phyloP scores from a whole-genome alignment of 2,113 vertebrate species.

The Lophochroa leadbeateri region DNA sequence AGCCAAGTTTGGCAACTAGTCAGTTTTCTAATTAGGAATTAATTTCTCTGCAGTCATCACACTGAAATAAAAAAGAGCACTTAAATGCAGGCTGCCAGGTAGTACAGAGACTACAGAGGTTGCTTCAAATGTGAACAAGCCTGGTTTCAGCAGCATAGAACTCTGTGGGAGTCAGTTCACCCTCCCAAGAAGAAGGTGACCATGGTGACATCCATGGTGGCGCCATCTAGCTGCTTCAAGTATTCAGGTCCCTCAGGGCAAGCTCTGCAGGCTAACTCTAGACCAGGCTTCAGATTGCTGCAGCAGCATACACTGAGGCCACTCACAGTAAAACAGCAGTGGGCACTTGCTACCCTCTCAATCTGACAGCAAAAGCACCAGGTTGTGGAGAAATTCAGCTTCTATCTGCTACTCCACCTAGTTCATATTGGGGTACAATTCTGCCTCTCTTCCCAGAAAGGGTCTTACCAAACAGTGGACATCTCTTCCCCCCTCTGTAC shows the following conservation, averaged over 20 bases:
- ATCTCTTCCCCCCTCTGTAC: neutral
- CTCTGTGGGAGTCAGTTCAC: neutral
- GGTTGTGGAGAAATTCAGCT: neutral
- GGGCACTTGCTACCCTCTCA: neutral
- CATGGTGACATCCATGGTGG: neutral
- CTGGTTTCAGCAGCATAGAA: neutral
- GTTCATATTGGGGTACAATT: neutral
- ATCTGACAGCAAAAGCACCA: neutral
- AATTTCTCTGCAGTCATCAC: neutral
- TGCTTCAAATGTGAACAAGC: neutral
- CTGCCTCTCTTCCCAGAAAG: neutral
- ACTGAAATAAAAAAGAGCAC: neutral
- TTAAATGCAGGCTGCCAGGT: neutral
- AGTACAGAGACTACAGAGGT: neutral
- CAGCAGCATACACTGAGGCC: too few relatives aligned
- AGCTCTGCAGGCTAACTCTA: neutral
- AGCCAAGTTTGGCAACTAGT: neutral
- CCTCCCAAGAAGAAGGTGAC: neutral
- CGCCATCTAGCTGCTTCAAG: neutral
- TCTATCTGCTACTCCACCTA: neutral
- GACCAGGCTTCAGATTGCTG: accelerated
- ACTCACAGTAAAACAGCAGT: neutral
- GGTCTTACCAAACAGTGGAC: neutral
- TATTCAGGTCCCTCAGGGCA: neutral
- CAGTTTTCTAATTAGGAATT: neutral